Base-by-base conservation (phyloP, 2,888 invertebrate genomes). In the Dysmachus trigonus region DNA sequence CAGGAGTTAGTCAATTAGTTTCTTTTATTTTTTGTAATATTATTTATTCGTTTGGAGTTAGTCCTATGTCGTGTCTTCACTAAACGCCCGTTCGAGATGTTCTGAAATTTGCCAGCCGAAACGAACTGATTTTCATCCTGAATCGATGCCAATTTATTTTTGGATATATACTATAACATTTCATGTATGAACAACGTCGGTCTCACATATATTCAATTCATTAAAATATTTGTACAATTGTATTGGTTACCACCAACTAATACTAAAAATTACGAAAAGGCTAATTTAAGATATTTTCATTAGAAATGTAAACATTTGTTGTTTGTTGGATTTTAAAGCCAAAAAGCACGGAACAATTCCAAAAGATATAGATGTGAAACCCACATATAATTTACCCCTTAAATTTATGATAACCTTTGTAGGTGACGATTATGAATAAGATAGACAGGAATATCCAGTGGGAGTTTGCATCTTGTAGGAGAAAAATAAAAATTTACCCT, bases 11-110 rank as follows among this genome's bases (percentile, higher is more conserved):
- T 77, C 79, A 72, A 79, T 18, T 62, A 79, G 38, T 30, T 27
- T 0, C 72, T 47, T 71, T 15, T 79, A n/a, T n/a, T 5, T 47
- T 47, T n/a, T 47, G n/a, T 47, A 15, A 27, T 15, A n/a, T 31
- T 27, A 31, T 27, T 82, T 47, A 86, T 88, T 79, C 87, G 86
- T 88, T 87, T 85, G 71, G 82, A 77, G 86, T 86, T 87, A 86
- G 72, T 89, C 88, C 88, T 88, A 88, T 89, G 89, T 91, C 90
- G 81, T 88, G 87, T 81, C 31, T 91, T 90, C 90, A 91, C 92
- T 91, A 89, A 89, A 90, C 90, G 92, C 91, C 91, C 90, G 92
- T 90, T 92, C 91, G 91, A 91, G 89, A 91, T 91, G 90, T 90
- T 92, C 92, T 92, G 91, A 89, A 88, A 89, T 86, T 89, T 88